Base-by-base conservation (phyloP, 2,888 invertebrate species). In the Leptinotarsa juncta region DNA sequence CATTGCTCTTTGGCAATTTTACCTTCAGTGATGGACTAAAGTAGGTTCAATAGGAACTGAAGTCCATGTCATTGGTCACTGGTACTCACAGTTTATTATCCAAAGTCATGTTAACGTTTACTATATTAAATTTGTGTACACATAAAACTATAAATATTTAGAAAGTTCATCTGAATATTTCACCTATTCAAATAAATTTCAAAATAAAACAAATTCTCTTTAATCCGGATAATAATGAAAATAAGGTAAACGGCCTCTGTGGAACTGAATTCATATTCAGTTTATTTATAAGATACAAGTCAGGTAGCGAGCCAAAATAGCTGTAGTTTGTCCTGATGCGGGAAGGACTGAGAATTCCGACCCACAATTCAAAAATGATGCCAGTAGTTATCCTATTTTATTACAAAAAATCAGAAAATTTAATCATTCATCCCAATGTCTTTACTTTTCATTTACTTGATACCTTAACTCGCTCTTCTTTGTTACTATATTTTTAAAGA, bases 161-260 rank as follows among this genome's bases (percentile, higher is more conserved):
- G 23, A 57, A 57, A 57, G 4, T 15, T 57, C 23, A 26, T 57
- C 4, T 57, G 57, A 23, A 26, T 23, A 15, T 15, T 23, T 57
- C 15, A 57, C 57, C 4, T 57, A 57, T 57, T 57, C 23, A 15
- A 57, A 57, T 57, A 14, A 57, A 57, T 57, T 23, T 57, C 23
- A 10, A 15, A 57, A 57, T 23, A 23, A 42, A 42, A 10, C 42
- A 42, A 53, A 18, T 53, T 53, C n/a, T 53, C 53, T 53, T 12
- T 23, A 23, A 57, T 57, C 20, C 20, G 57, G 57, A 57, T 20
- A 57, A 23, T 23, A 20, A 57, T 57, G 20, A 57, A 57, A 57
- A 57, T 57, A 15, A 57, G 57, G 57, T 57, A 57, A 57, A 57
- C 23, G 57, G 57, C 57, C 57, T 57, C 57, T 57, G 18, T 23